These are phyloP conservation scores for Lepetodrilus schrolli DNA, from an alignment of 2,888 invertebrate genomes.

Conservation along the genomic window DNA sequence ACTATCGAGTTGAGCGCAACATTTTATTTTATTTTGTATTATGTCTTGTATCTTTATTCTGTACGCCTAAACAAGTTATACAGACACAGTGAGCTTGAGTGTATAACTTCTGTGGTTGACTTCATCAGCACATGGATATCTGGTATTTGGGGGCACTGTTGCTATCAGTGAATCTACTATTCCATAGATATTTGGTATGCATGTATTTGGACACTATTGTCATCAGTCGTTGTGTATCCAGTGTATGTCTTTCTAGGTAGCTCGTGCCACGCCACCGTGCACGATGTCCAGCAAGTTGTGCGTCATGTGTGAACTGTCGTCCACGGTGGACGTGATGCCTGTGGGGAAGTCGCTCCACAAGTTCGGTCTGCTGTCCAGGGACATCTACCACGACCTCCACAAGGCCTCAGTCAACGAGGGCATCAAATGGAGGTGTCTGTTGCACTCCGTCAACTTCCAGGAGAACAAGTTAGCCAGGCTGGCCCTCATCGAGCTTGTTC, in stretches of 20 bases:
- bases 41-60: no score
- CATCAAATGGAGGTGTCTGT: neutral
- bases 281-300: neutral
- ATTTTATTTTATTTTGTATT: no score
- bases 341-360: slow-evolving; percentile 11
- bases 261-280: no score
- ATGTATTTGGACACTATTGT: no score
- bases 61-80: no score
- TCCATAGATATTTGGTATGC: no score
- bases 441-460: slow-evolving; percentile 11
- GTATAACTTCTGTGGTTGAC: neutral
- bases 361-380: slow-evolving; percentile 1
- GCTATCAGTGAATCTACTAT: no score
- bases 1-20: no score
- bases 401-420: slow-evolving; percentile 6
- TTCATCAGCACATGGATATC: neutral
- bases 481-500: neutral
- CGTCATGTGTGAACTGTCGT: slow-evolving; percentile 7
- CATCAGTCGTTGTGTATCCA: neutral
- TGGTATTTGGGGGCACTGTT: neutral
- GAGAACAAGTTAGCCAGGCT: slow-evolving; percentile 13
- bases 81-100: no score
- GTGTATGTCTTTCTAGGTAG: neutral
- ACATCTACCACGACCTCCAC: slow-evolving; percentile 6
- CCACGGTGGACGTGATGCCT: slow-evolving; percentile 1